A percentile compares a stretch with the other conserved stretches of the same genome.
These are phyloP conservation scores for Crossaster papposus DNA, from an alignment of 53 echinoderm and acorn worm species.

Conservation along the genomic window DNA sequence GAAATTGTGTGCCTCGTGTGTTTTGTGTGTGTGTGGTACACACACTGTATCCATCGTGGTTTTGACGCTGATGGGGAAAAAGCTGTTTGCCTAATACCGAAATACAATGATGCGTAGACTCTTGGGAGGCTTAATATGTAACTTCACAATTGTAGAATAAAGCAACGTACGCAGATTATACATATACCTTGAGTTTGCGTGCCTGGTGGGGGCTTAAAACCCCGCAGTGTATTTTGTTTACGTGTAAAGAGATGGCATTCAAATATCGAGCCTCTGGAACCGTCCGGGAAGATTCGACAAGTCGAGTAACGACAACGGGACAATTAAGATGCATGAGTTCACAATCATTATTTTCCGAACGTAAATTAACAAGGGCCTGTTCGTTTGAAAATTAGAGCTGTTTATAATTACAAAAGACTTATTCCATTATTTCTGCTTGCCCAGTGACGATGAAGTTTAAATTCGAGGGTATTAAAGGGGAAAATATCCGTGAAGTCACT, in stretches of 20 bases:
- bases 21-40: neutral
- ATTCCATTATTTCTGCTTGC: neutral
- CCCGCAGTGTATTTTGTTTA: neutral
- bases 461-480: neutral
- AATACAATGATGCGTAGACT: neutral
- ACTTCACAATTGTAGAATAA: neutral
- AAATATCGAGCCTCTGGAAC: neutral
- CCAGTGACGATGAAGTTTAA: neutral
- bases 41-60: neutral
- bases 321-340: constrained; percentile 4
- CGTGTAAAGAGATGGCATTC: neutral
- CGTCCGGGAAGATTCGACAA: neutral
- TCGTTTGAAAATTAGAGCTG: neutral
- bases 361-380: neutral
- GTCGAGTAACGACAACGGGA: neutral
- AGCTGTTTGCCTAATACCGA: constrained; percentile 47
- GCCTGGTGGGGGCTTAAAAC: neutral
- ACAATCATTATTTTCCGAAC: neutral
- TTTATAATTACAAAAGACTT: neutral
- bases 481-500: neutral
- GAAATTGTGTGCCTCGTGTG: constrained; percentile 3
- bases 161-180: neutral
- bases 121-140: neutral
- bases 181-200: neutral
- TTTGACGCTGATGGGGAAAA: constrained; percentile 16